Evolutionary conservation across 2,888 invertebrate species (phyloP).

Genomic region (Pediacus dermestoides): DNA sequence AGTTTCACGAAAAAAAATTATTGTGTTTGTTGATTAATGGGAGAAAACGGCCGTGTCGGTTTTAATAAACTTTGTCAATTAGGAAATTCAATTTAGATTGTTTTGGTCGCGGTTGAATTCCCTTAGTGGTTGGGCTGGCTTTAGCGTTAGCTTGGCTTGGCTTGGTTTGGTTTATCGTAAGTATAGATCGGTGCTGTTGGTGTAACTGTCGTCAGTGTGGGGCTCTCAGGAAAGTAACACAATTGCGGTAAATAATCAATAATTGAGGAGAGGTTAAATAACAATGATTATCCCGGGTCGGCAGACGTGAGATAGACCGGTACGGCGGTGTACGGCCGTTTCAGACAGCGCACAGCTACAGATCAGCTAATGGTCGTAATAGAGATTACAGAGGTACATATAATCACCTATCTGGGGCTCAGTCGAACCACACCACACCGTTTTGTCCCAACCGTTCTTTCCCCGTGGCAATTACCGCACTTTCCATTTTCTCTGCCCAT

Average conservation of each 20-base stretch:
- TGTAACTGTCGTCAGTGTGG: slow-evolving; percentile 24
- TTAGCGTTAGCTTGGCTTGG: no score
- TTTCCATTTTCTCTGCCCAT: slow-evolving; percentile 17
- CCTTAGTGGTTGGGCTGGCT: no score
- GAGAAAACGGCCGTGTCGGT: no score
- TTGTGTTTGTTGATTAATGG: no score
- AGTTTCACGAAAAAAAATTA: no score
- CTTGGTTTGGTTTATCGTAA: no score
- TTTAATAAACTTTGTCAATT: no score
- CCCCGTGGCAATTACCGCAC: slow-evolving; percentile 21
- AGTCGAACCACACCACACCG: slow-evolving; percentile 11
- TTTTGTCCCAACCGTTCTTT: slow-evolving; percentile 21
- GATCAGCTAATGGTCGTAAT: slow-evolving; percentile 44
- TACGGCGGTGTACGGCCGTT: slow-evolving; percentile 20
- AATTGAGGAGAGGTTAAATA: slow-evolving; percentile 46
- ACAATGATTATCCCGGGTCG: slow-evolving; percentile 45
- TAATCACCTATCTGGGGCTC: slow-evolving; percentile 36
- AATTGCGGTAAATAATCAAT: slow-evolving; percentile 48
- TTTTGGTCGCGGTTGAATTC: no score
- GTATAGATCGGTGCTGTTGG: no score
- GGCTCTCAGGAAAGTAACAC: slow-evolving; percentile 33
- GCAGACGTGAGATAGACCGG: slow-evolving; percentile 40
- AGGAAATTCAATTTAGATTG: no score
- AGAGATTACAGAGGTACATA: slow-evolving; percentile 45
- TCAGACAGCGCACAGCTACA: slow-evolving; percentile 23